Conservation (phyloP, 2,797 vertebrate species). For the Emys orbicularis region DNA sequence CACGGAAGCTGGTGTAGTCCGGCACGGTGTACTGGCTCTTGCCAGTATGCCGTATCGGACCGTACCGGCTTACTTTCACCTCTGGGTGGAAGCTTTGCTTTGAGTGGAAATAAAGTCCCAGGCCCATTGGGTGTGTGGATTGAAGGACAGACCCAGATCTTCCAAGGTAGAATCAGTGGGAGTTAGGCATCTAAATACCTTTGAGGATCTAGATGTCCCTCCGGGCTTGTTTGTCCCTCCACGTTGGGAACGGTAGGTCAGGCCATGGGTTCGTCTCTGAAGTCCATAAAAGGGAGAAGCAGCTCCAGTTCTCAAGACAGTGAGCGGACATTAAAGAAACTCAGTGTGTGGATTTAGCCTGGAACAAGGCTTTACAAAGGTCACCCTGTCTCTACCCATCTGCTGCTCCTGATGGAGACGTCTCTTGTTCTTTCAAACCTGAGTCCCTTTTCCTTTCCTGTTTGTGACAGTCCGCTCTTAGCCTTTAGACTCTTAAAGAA, state of each 20-base stretch:
- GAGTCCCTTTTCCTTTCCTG: neutral
- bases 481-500: neutral
- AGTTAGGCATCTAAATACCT: neutral
- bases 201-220: neutral
- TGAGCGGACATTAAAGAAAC: neutral
- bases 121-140: neutral
- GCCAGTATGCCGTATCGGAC: too few species aligned
- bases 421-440: neutral
- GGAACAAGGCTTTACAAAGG: neutral
- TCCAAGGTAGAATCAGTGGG: neutral
- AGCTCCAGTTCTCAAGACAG: neutral
- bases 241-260: neutral
- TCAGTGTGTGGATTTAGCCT: neutral
- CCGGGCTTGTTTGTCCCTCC: neutral
- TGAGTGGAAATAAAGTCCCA: accelerated
- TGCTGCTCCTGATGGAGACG: neutral
- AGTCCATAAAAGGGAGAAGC: neutral
- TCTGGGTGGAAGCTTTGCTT: neutral
- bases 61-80: too few species aligned
- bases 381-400: neutral
- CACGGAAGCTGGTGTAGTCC: too few species aligned
- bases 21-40: too few species aligned
- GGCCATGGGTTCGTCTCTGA: neutral
- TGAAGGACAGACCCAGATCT: neutral
- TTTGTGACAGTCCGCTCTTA: neutral